These are phyloP conservation scores for Zaprionus taronus DNA, from an alignment of 1,140 invertebrate genomes.

Conservation along the genomic window DNA sequence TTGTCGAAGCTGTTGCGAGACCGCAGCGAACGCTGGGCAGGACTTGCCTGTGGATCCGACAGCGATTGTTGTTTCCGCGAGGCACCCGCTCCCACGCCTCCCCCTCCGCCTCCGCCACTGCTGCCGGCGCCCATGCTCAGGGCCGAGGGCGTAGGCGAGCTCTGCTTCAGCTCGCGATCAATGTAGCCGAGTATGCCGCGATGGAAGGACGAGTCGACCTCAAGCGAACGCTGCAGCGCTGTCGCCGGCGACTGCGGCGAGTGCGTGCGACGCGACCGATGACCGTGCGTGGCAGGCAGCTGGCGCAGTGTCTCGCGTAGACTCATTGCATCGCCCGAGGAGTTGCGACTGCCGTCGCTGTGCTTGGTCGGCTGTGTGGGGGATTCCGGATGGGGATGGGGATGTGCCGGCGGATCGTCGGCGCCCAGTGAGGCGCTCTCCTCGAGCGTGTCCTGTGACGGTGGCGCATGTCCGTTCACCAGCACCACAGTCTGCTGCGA, in stretches of 20 bases:
- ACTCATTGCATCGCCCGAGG: slow-evolving; percentile 79
- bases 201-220: slow-evolving; percentile 74
- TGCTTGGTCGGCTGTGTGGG: slow-evolving; percentile 65
- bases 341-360: slow-evolving; percentile 78
- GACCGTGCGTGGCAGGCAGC: slow-evolving; percentile 72
- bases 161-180: slow-evolving; percentile 79
- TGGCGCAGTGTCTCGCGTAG: slow-evolving; percentile 77
- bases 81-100: slow-evolving; percentile 39
- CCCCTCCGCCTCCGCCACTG: slow-evolving; percentile 22
- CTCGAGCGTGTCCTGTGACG: slow-evolving; percentile 49
- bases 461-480: slow-evolving; percentile 76
- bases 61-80: slow-evolving; percentile 77
- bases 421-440: slow-evolving; percentile 59
- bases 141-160: slow-evolving; percentile 74
- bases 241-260: slow-evolving; percentile 68
- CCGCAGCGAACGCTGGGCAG: slow-evolving; percentile 80
- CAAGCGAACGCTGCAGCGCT: slow-evolving; percentile 48
- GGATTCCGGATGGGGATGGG: slow-evolving; percentile 34
- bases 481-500: slow-evolving; percentile 79
- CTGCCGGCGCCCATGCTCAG: slow-evolving; percentile 50
- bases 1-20: slow-evolving; percentile 81
- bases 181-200: slow-evolving; percentile 81
- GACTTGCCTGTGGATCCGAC: slow-evolving; percentile 84
- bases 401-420: slow-evolving; percentile 23
- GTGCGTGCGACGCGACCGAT: slow-evolving; percentile 64